Conservation (phyloP, 2,888 invertebrate genomes). For the Tiliacea aurago region DNA sequence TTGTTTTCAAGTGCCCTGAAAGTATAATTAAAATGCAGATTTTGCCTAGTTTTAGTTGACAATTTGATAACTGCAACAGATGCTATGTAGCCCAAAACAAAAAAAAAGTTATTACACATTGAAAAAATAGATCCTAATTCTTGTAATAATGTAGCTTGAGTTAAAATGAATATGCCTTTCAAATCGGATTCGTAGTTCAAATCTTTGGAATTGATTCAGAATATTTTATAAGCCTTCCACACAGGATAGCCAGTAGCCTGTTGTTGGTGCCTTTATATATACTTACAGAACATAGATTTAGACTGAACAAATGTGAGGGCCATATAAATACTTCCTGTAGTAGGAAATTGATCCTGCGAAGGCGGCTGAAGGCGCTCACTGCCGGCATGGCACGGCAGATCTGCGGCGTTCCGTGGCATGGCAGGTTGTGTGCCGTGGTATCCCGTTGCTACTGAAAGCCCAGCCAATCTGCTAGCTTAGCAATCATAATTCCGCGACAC, state of each 20-base stretch:
- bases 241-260: conserved; percentile 21
- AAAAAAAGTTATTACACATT: conserved; percentile 15
- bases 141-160: conserved; percentile 50
- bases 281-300: conserved; percentile 11
- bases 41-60: conserved; percentile 45
- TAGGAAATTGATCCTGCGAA: conserved; percentile 24
- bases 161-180: conserved; percentile 33
- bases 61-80: conserved; percentile 23
- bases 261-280: conserved; percentile 33
- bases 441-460: too few species aligned
- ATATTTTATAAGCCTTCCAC: conserved; percentile 35
- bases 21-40: conserved; percentile 22
- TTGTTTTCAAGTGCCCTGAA: conserved; percentile 11
- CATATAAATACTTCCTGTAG: conserved; percentile 10
- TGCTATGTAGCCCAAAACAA: conserved; percentile 5
- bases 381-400: too few species aligned
- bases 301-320: conserved; percentile 28
- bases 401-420: too few species aligned
- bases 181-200: conserved; percentile 39
- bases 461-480: too few species aligned
- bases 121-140: conserved; percentile 25
- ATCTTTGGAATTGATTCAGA: conserved; percentile 58
- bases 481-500: too few species aligned
- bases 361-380: too few species aligned
- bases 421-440: too few species aligned